Base-by-base conservation (phyloP, 2,797 vertebrate species). In the Tympanoctomys barrerae region DNA sequence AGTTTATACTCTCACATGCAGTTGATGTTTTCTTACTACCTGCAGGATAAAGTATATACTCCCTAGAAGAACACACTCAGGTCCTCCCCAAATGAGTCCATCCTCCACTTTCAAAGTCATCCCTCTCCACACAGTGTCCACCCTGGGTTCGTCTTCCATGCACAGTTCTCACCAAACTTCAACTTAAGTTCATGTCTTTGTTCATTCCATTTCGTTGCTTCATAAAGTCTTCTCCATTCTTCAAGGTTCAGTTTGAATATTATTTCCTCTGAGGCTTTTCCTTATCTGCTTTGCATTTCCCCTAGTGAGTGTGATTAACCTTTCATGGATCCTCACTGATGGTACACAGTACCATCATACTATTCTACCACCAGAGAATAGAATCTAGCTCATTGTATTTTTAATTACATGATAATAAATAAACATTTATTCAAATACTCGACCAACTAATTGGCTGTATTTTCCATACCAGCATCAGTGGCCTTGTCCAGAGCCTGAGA, bases 381-480 rank as follows among this genome's bases (percentile, higher is more conserved):
- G 21, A 95, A 62, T 70, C 28, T 84, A 85, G 19, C 33, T 59
- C 26, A 28, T 42, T 42, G 16, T 39, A 68, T 49, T 92, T 90
- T 90, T 83, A 75, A 96, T 71, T 90, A 86, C 96, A 52, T 18
- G 90, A 79, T 11, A 39, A 96, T 81, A 87, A 84, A 86, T 80
- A 90, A 70, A 79, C 73, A 79, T 89, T 90, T 82, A 70, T 87
- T 93, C 71, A 93, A 57, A 59, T 93, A 91, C 52, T 87, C 61
- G 73, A 61, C 12, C 11, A 62, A 95, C 90, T 85, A 80, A 85
- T 71, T 33, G 87, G 57, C 73, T 86, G 79, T 66, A 66, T 83
- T 94, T 95, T 87, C 64, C 5, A 80, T 82, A 31, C 52, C 16
- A 77, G 5, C 54, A 46, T 92, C 78, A 80, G 75, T 82, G 54